Percentiles rank a stretch among this genome's conserved stretches.
Conservation (phyloP, 2,888 invertebrate genomes). For the Osmoderma eremita region DNA sequence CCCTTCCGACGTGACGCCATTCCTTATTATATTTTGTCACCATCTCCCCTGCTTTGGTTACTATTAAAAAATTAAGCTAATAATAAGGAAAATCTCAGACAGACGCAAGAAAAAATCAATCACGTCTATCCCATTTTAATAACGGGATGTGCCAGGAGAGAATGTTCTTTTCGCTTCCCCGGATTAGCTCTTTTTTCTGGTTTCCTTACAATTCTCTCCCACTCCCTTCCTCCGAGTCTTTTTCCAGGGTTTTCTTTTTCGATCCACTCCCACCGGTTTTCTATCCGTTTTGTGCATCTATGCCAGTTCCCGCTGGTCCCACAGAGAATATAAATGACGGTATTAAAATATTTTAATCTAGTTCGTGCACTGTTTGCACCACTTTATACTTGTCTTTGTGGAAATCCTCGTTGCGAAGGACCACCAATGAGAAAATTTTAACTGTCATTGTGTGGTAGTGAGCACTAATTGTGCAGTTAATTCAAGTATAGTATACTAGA, state of each 20-base stretch:
- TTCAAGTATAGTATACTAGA: no score
- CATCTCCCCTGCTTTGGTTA: no score
- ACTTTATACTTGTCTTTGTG: no score
- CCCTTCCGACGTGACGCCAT: no score
- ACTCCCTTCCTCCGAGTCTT: no score
- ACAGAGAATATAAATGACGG: slow-evolving; percentile 48
- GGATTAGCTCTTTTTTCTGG: slow-evolving; percentile 13
- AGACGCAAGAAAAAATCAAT: slow-evolving; percentile 26
- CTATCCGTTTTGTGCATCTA: slow-evolving; percentile 26
- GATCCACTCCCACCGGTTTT: background rate
- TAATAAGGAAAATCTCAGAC: slow-evolving; percentile 14
- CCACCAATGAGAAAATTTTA: no score
- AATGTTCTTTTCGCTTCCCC: slow-evolving; percentile 8
- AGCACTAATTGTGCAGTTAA: no score
- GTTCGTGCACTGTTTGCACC: slow-evolving; percentile 13
- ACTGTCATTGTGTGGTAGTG: no score
- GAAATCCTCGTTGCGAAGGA: no score
- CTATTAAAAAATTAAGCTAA: slow-evolving; percentile 24
- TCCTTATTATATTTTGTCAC: no score
- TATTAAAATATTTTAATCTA: slow-evolving; percentile 48
- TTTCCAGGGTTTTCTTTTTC: no score
- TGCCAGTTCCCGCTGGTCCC: background rate
- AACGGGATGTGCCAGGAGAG: slow-evolving; percentile 21
- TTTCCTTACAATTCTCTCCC: background rate
- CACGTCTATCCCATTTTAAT: slow-evolving; percentile 28